These are phyloP conservation scores for Sebastes aleutianus DNA, from an alignment of 2,797 vertebrate genomes.

Conservation along the genomic window DNA sequence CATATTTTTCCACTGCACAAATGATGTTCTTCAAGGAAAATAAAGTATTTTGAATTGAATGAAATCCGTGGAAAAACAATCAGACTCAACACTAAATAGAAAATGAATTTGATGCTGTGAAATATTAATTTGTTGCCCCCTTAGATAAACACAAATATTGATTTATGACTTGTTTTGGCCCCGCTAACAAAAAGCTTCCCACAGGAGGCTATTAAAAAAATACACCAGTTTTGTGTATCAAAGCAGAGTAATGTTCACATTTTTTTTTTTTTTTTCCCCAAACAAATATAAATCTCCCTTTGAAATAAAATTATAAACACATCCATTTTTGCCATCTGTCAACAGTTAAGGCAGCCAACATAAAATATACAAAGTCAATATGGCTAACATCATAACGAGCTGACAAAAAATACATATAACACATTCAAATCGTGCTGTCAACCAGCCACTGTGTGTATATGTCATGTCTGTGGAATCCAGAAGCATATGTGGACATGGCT, in stretches of 20 bases:
- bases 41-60: not conserved
- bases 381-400: not conserved
- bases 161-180: conserved; percentile 26
- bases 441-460: not conserved
- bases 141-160: conserved; percentile 25
- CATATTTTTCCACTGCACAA: not conserved
- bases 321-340: conserved; percentile 26
- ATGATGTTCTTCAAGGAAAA: not conserved
- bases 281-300: conserved; percentile 1
- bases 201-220: conserved; percentile 14
- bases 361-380: conserved; percentile 10
- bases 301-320: not conserved
- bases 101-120: not conserved
- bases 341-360: conserved; percentile 7
- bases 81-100: not conserved
- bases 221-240: conserved; percentile 2
- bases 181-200: conserved; percentile 9
- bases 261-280: not conserved
- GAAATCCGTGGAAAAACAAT: not conserved
- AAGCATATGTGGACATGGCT: not conserved
- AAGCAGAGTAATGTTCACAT: not conserved
- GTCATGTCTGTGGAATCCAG: not conserved
- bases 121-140: conserved; percentile 23
- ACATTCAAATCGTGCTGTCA: not conserved
- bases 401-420: conserved; percentile 4